phyloP scores from a whole-genome alignment of 2,888 invertebrate genomes.

The Euphydryas editha region DNA sequence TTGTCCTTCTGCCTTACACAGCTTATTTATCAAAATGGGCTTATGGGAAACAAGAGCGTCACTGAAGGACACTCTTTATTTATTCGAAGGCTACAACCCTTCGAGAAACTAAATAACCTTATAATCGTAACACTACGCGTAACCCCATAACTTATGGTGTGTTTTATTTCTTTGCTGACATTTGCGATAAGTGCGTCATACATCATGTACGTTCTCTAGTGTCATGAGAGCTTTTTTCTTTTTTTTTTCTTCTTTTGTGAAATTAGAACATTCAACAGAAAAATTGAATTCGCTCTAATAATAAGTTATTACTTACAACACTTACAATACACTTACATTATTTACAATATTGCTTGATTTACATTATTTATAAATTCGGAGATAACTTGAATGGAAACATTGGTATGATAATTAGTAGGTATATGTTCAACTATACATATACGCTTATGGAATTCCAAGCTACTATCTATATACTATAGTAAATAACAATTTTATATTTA shows the following conservation, averaged over 20 bases:
- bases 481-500: too few relatives aligned
- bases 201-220: not conserved
- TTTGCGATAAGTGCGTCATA: not conserved
- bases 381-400: too few relatives aligned
- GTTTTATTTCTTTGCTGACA: not conserved
- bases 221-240: not conserved
- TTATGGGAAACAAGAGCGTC: conserved; percentile 39
- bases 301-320: not conserved
- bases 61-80: conserved; percentile 33
- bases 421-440: too few relatives aligned
- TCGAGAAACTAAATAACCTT: conserved; percentile 31
- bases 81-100: conserved; percentile 35
- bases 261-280: not conserved
- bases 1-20: not conserved
- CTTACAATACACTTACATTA: too few relatives aligned
- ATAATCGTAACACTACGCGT: conserved; percentile 18
- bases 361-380: too few relatives aligned
- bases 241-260: not conserved
- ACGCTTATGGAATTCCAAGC: too few relatives aligned
- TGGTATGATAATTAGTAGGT: too few relatives aligned
- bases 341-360: too few relatives aligned
- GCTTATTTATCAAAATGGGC: conserved; percentile 39
- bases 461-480: too few relatives aligned
- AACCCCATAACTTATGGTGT: conserved; percentile 17
- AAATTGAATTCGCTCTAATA: not conserved